Evolutionary conservation across 2,888 invertebrate species (phyloP).

Genomic region (Pollenia amentaria): DNA sequence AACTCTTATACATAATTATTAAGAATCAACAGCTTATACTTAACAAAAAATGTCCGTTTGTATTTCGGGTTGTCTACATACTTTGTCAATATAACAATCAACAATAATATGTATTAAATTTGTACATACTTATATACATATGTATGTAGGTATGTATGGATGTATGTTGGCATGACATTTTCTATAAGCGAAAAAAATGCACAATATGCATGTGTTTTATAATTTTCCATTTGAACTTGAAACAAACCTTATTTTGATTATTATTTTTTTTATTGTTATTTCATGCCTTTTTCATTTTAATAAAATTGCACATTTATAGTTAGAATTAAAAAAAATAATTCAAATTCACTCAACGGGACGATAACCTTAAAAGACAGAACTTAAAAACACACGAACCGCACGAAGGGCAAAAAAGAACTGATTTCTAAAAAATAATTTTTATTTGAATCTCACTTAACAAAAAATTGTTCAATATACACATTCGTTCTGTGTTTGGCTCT

Average conservation of each 20-base stretch:
- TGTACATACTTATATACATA: not conserved
- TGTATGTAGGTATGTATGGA: not conserved
- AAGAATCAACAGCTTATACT: slow-evolving; percentile 51
- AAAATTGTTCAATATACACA: slow-evolving; percentile 58
- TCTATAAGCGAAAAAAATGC: not conserved
- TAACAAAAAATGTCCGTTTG: not conserved
- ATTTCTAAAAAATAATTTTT: slow-evolving; percentile 54
- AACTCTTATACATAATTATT: slow-evolving; percentile 3
- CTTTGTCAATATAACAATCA: not conserved
- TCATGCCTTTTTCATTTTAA: slow-evolving; percentile 46
- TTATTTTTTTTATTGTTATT: slow-evolving; percentile 39
- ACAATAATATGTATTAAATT: not conserved
- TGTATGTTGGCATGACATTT: not conserved
- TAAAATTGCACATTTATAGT: slow-evolving; percentile 45
- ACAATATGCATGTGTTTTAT: not conserved
- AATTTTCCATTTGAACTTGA: slow-evolving; percentile 14
- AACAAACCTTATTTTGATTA: slow-evolving; percentile 44
- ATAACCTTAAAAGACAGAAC: slow-evolving; percentile 9
- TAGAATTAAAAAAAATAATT: slow-evolving; percentile 21
- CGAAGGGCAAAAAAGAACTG: slow-evolving; percentile 72
- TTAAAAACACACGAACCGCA: slow-evolving; percentile 61
- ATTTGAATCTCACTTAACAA: slow-evolving; percentile 47
- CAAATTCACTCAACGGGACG: slow-evolving; percentile 33
- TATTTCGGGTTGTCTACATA: not conserved
- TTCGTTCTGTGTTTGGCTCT: slow-evolving; percentile 41